Evolutionary conservation across 2,113 vertebrate genomes (phyloP), one percentile per base, ranked within the genome.

Genomic region (Poeciliopsis retropinna): DNA sequence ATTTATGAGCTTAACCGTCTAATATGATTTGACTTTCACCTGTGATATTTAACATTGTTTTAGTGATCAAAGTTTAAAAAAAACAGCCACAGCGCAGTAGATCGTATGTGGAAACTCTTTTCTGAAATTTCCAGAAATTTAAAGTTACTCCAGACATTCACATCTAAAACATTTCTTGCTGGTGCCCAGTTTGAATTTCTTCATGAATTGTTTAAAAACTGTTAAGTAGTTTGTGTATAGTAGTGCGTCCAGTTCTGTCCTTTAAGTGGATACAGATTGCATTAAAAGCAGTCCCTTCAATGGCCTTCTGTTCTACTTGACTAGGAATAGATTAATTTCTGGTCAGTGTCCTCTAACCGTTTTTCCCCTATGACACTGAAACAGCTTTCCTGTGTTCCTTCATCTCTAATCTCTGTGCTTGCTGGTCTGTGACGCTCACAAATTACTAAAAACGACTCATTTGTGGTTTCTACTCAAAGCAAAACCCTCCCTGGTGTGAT

Each of bases 261-360:
- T 44, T 44, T 14, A 14, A 17, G 41, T 15, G 41, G 41, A 72
- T 75, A 61, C 47, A 60, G 25, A 62, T 61, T 41, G 13, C 14
- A 73, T 68, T 3, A 37, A 62, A 60, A 66, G 39, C 57, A 29
- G 41, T 60, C n/a, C 34, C 57, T 30, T 60, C 31, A 54, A 66
- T 37, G 28, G 44, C 44, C 15, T 47, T 19, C 13, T 17, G 67
- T 64, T 76, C 64, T 60, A 31, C 67, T 37, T 19, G 47, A 51
- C 44, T 34, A 63, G 27, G 34, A 70, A 60, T 60, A 25, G 51
- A 27, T 63, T 5, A 37, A 37, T 66, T 79, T 74, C 44, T 70
- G 51, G 63, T 85, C 78, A 34, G 73, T 39, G 77, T 89, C 88
- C 60, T 88, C 69, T 86, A 83, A 89, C 88, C 63, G 67, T n/a